These are phyloP conservation scores for Agrochola lota DNA, from an alignment of 2,888 invertebrate species.

Conservation along the genomic window DNA sequence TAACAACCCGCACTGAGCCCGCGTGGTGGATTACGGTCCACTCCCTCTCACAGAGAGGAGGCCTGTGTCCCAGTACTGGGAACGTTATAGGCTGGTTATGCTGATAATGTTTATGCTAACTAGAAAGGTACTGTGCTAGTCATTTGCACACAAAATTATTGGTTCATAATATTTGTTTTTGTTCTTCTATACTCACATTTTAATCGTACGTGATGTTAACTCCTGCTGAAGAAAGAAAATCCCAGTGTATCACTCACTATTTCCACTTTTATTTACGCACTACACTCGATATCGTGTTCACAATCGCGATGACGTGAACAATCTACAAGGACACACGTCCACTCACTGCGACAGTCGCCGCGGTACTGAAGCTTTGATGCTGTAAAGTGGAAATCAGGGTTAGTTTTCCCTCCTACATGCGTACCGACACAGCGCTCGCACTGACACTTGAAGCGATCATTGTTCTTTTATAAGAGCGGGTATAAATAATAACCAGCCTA, in stretches of 20 bases:
- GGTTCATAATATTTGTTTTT: no score
- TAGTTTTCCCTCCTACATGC: slow-evolving; percentile 72
- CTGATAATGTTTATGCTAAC: no score
- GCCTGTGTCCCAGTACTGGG: no score
- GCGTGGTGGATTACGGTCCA: no score
- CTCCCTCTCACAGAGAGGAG: no score
- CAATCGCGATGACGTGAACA: slow-evolving; percentile 75
- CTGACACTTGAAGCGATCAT: no score
- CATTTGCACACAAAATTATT: no score
- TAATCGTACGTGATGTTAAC: slow-evolving; percentile 13
- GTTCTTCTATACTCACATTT: slow-evolving; percentile 51
- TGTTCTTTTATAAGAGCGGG: no score
- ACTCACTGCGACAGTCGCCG: slow-evolving; percentile 80
- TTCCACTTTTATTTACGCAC: slow-evolving; percentile 76
- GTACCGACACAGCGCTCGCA: slow-evolving; percentile 50
- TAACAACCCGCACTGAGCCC: no score
- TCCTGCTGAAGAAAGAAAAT: slow-evolving; percentile 66
- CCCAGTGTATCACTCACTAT: slow-evolving; percentile 73
- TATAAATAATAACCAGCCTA: no score
- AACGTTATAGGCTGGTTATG: no score
- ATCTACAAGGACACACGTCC: slow-evolving; percentile 74
- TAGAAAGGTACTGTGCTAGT: no score
- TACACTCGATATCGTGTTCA: slow-evolving; percentile 82
- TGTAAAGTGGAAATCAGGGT: slow-evolving; percentile 59
- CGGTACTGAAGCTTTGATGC: slow-evolving; percentile 77